Evolutionary conservation across 92 coral and sea anemone species (phyloP), one percentile per base, ranked within the genome.

Genomic region (Zoanthus sansibaricus): DNA sequence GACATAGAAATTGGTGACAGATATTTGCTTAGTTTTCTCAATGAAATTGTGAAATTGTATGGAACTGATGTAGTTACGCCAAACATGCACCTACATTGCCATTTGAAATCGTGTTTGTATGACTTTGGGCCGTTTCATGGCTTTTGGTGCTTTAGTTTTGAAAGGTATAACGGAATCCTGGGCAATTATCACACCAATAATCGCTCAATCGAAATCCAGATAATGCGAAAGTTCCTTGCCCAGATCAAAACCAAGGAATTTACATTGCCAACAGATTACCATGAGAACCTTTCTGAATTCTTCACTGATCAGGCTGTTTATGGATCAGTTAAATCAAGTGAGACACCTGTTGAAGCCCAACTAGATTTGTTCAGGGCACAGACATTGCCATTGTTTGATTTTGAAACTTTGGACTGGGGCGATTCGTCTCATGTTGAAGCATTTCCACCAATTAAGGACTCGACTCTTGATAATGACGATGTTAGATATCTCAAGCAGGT

Each of bases 111-210:
- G 9, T 90, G 91, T 52, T 14, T 92, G 14, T 31, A 49, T 59
- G 95, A 92, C 78, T 84, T 42, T 87, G 93, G 93, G 0, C 95
- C 95, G 9, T 86, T 86, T 54, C 90, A 92, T 71, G 73, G 92
- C 55, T 92, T 92, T 66, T 92, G 95, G 95, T 89, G 93, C 47
- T 89, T 89, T 18, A 88, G 92, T 42, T 92, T 92, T 86, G 92
- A 91, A 46, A 42, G 91, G 14, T 91, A 83, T 32, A 92, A 89
- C 70, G 94, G 90, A 1, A 58, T 92, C 21, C 83, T 92, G 71
- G 93, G 93, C 7, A 72, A 76, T 48, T 82, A 56, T 68, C 87
- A 86, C 21, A 92, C 92, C 8, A 92, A 89, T 51, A 87, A 87
- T 48, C 73, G 93, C 6, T 87, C 91, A 7, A 71, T 92, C 16